phyloP scores from a whole-genome alignment of 1,140 invertebrate species.

The Conopomorpha cramerella region DNA sequence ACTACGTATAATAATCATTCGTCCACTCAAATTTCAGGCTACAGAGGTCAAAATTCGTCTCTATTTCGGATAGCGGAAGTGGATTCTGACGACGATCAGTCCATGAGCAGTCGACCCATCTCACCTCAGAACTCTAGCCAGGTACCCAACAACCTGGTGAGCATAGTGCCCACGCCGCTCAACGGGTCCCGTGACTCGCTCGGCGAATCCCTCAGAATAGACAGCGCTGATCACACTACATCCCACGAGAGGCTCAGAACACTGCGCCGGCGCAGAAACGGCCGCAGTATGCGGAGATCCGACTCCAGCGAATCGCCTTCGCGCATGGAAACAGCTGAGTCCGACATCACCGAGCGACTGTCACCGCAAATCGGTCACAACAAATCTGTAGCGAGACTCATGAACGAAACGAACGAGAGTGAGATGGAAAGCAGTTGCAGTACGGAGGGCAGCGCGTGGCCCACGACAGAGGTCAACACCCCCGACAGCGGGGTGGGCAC shows the following conservation, averaged over 20 bases:
- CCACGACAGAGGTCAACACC: slow-evolving; percentile 12
- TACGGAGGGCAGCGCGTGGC: slow-evolving; percentile 32
- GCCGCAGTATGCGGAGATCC: slow-evolving; percentile 24
- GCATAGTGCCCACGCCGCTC: slow-evolving; percentile 60
- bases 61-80: slow-evolving; percentile 61
- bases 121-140: slow-evolving; percentile 27
- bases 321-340: slow-evolving; percentile 17
- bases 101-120: slow-evolving; percentile 34
- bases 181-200: slow-evolving; percentile 60
- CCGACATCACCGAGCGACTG: slow-evolving; percentile 14
- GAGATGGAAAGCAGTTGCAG: slow-evolving; percentile 53
- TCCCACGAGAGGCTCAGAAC: slow-evolving; percentile 20
- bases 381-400: slow-evolving; percentile 35
- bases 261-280: slow-evolving; percentile 23
- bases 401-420: slow-evolving; percentile 56
- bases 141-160: slow-evolving; percentile 47
- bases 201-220: slow-evolving; percentile 49
- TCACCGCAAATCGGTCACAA: slow-evolving; percentile 27
- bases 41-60: slow-evolving; percentile 49
- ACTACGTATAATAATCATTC: too few species aligned
- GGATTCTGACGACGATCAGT: slow-evolving; percentile 63
- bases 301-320: slow-evolving; percentile 44
- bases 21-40: too few species aligned
- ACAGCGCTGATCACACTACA: slow-evolving; percentile 23
- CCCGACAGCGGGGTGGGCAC: slow-evolving; percentile 37